Base-by-base conservation (phyloP, 1,140 invertebrate genomes). In the Pseudomyrmex flavicornis region DNA sequence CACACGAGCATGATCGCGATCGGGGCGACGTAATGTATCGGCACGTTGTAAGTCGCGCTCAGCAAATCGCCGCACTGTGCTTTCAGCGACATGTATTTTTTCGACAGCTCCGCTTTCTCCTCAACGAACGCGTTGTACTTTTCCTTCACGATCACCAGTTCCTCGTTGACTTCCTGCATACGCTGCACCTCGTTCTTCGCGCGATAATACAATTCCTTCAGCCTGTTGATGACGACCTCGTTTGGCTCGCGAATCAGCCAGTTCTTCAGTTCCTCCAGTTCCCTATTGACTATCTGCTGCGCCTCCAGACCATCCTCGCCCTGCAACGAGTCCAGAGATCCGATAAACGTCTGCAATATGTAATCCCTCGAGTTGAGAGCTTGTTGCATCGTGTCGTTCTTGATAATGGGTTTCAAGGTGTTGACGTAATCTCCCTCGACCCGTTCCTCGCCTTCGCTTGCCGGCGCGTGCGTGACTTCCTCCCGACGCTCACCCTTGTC, bases 71-170 rank as follows among this genome's bases (percentile, higher is more conserved):
- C 93, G 56, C 93, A 94, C 85, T 94, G 92, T 62, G 88, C 88
- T 82, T 93, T 92, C 2, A 94, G 86, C 20, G 89, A 90, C 74
- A 88, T 75, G 82, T 92, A 93, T 58, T 95, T 94, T 75, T 93
- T 94, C 12, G 91, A 87, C 3, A 95, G 85, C 56, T 94, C 88
- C 12, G 92, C 83, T 83, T 95, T 95, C 80, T 95, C 95, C 63
- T 95, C 93, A 50, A 92, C 92, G 7, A 92, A 92, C 48, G 84
- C 80, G 65, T 94, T 93, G 85, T 93, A 95, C 74, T 94, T 94
- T 85, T 95, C 95, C 62, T 95, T 95, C 17, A 95, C 84, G 17
- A 93, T 91, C 65, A 95, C 93, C 61, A 95, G 82, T 85, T 95
- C 95, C 80, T 95, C 95, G 75, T 94, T 94, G 7, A 95, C 82